Conservation (phyloP, 2,797 vertebrate genomes). For the Cyprinodon diabolis region DNA sequence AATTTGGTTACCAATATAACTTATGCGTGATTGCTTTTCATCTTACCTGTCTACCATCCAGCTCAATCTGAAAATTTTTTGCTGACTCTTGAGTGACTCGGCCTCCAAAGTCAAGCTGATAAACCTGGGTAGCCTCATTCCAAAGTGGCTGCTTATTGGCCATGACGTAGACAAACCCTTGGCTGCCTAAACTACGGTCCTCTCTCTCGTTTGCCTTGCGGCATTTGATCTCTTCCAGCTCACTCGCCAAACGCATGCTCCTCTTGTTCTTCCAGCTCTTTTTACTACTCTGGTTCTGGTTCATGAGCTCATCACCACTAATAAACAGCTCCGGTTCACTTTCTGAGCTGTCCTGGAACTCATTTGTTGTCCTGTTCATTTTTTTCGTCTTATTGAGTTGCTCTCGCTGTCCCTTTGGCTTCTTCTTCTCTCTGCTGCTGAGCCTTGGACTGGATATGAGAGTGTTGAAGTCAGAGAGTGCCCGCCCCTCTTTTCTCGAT, state of each 20-base stretch:
- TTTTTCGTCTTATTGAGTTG: conserved; percentile 94
- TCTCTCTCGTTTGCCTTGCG: conserved; percentile 95
- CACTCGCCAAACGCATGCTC: conserved; percentile 88
- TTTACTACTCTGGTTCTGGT: conserved; percentile 96
- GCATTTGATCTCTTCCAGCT: conserved; percentile 95
- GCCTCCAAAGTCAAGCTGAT: conserved; percentile 98
- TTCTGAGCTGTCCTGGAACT: conserved; percentile 99
- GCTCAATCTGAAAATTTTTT: conserved; percentile 99
- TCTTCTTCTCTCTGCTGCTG: conserved; percentile 95
- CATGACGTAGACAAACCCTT: conserved; percentile 98
- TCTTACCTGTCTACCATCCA: conserved; percentile 95
- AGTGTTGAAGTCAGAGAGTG: conserved; percentile 93
- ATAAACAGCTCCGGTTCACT: conserved; percentile 98
- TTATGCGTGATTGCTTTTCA: neutral
- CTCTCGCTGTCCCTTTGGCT: conserved; percentile 94
- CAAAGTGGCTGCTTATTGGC: conserved; percentile 98
- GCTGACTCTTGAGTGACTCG: conserved; percentile 98
- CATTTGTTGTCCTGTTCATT: conserved; percentile 89
- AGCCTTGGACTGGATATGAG: conserved; percentile 95
- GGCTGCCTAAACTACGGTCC: conserved; percentile 94
- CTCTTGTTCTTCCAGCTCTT: conserved; percentile 99
- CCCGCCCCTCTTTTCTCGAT: conserved; percentile 91
- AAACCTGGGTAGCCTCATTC: conserved; percentile 98
- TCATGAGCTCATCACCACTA: conserved; percentile 97
- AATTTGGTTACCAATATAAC: neutral